Percentiles rank a stretch among this genome's conserved stretches.
Conservation (phyloP, 2,113 vertebrate species). For the Archilochus colubris region DNA sequence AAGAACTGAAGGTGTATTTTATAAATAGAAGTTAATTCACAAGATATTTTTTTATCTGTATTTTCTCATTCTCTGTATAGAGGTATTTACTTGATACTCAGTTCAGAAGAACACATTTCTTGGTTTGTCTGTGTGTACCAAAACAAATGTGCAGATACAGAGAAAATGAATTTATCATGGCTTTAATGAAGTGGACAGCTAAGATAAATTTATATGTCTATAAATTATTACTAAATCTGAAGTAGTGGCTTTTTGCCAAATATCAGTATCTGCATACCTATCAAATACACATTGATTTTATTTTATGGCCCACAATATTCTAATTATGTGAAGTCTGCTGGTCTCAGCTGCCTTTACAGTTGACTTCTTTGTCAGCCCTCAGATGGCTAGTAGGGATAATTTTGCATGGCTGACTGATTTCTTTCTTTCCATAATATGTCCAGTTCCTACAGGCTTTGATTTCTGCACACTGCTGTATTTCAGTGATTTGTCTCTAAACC, state of each 20-base stretch:
- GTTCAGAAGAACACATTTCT: background rate
- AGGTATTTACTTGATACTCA: background rate
- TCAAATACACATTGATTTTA: background rate
- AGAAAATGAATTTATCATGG: background rate
- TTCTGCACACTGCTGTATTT: background rate
- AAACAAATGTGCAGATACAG: background rate
- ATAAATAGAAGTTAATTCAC: background rate
- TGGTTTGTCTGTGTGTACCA: background rate
- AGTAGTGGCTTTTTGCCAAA: background rate
- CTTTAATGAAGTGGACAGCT: background rate
- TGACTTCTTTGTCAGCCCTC: conserved; percentile 57
- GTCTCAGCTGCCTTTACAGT: conserved; percentile 65
- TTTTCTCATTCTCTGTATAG: background rate
- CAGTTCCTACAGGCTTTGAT: conserved; percentile 23
- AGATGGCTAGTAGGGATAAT: conserved; percentile 58
- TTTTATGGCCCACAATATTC: background rate
- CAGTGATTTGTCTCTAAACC: background rate
- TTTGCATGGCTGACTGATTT: conserved; percentile 17
- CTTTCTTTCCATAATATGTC: conserved; percentile 29
- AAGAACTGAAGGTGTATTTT: background rate
- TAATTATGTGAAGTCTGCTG: conserved; percentile 25
- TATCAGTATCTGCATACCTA: background rate
- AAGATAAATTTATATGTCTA: background rate
- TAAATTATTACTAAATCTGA: background rate
- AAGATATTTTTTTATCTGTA: background rate